A percentile compares a stretch with the other conserved stretches of the same genome.
These are phyloP conservation scores for Villa cingulata DNA, from an alignment of 2,888 invertebrate genomes.

Conservation along the genomic window DNA sequence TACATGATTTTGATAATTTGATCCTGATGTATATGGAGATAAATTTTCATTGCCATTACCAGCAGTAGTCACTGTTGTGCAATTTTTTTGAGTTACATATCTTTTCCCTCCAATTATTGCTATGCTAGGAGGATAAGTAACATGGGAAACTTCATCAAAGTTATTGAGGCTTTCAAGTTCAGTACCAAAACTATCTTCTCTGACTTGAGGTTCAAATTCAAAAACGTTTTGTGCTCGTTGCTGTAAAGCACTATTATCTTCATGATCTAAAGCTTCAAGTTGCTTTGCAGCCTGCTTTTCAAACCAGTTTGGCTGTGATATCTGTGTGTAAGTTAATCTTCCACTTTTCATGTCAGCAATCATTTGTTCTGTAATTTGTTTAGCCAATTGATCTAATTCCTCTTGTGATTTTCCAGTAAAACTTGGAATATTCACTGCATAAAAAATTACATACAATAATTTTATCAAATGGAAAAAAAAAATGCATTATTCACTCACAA, in stretches of 20 bases:
- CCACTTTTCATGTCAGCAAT: slow-evolving; percentile 28
- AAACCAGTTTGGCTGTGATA: slow-evolving; percentile 29
- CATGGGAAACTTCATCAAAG: slow-evolving; percentile 28
- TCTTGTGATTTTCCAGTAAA: slow-evolving; percentile 25
- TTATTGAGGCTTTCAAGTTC: slow-evolving; percentile 22
- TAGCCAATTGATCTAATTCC: slow-evolving; percentile 17
- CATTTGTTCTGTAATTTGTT: slow-evolving; percentile 24
- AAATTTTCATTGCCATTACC: background rate
- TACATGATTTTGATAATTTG: slow-evolving; percentile 10
- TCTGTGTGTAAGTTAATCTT: slow-evolving; percentile 20
- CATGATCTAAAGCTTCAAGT: slow-evolving; percentile 16
- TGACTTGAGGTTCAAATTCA: background rate
- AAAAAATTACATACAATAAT: background rate
- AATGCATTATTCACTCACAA: background rate
- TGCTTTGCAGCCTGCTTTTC: slow-evolving; percentile 27
- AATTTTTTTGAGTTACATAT: slow-evolving; percentile 30
- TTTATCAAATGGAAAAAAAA: background rate
- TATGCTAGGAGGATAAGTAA: slow-evolving; percentile 28
- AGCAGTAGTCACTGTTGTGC: slow-evolving; percentile 22
- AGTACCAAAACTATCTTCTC: background rate
- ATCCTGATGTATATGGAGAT: background rate
- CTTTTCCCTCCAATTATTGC: slow-evolving; percentile 31
- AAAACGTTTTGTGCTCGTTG: background rate
- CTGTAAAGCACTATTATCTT: background rate
- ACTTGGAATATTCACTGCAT: slow-evolving; percentile 10